Evolutionary conservation across 1,140 invertebrate species (phyloP), one percentile per base, ranked within the genome.

Genomic region (Scaptomyza hsui): DNA sequence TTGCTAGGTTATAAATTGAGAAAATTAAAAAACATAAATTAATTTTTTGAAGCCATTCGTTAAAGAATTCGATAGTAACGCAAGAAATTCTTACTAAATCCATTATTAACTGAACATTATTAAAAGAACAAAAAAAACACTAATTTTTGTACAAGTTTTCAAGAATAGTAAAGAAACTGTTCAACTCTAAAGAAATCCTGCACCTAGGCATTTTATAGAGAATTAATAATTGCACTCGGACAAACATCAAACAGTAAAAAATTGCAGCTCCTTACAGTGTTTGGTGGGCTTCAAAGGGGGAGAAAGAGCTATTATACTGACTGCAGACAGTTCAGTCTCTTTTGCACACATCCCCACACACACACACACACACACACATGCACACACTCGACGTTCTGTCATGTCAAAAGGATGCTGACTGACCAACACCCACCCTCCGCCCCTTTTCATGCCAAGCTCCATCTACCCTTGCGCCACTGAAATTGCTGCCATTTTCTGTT

Each of bases 191-290:
- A n/a, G n/a, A n/a, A n/a, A n/a, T n/a, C n/a, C n/a, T n/a, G n/a
- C 26, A 29, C 5, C 26, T 29, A 29, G 7, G 7, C 0, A 29
- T 9, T 26, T 24, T 41, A 19, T 24, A 41, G 29, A 57, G 18
- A 53, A 41, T 57, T 65, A 76, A 29, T 81, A 81, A 70, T 80
- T 55, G 67, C 53, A 47, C 61, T 79, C 37, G 63, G 51, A 32
- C 24, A 42, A 59, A 48, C 51, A 57, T 47, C 60, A 78, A 51
- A 42, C 55, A 78, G 77, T 67, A 75, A 72, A 49, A 61, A 64
- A 80, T 53, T 86, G 77, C 77, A 85, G 81, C 76, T 57, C 72
- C 56, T 83, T 78, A 47, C 48, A 63, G 26, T 35, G 29, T 15
- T 47, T 55, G 69, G 51, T 29, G 12, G n/a, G n/a, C n/a, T n/a